phyloP scores from a whole-genome alignment of 2,888 invertebrate species.

The Vesta saturnalis region DNA sequence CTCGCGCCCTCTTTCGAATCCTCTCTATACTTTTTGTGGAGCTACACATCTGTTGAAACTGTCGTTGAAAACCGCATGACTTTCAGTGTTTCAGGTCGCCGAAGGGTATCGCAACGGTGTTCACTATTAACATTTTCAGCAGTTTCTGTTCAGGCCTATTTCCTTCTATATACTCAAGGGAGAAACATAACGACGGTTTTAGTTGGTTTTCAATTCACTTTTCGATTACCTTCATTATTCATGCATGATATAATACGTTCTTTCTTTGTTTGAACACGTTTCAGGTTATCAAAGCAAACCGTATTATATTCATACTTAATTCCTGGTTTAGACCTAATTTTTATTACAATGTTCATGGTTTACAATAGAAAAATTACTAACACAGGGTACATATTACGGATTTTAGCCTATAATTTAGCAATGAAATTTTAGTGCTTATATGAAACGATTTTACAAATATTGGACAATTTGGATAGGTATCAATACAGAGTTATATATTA shows the following conservation, averaged over 20 bases:
- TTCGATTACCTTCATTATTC: conserved; percentile 21
- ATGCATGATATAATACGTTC: conserved; percentile 23
- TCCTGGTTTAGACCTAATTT: background rate
- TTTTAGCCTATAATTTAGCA: too few species aligned
- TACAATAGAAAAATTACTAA: too few species aligned
- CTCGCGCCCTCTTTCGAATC: conserved; percentile 45
- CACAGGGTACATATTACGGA: too few species aligned
- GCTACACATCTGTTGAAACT: conserved; percentile 41
- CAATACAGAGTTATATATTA: too few species aligned
- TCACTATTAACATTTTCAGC: background rate
- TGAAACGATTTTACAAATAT: too few species aligned
- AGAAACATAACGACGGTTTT: conserved; percentile 21
- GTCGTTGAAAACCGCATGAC: conserved; percentile 28
- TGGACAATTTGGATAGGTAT: too few species aligned
- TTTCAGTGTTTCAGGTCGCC: conserved; percentile 27
- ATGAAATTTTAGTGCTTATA: too few species aligned
- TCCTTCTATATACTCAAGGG: conserved; percentile 18
- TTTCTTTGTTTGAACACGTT: conserved; percentile 18
- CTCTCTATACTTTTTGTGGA: conserved; percentile 38
- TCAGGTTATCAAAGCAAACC: conserved; percentile 17
- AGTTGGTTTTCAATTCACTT: conserved; percentile 25
- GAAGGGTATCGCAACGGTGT: conserved; percentile 25
- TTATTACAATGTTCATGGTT: conserved; percentile 6
- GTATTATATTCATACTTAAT: conserved; percentile 1
- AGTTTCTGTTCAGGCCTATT: conserved; percentile 21